A percentile compares a stretch with the other conserved stretches of the same genome.
Evolutionary conservation across 1,140 invertebrate genomes (phyloP).

Genomic region (Drepana arcuata): DNA sequence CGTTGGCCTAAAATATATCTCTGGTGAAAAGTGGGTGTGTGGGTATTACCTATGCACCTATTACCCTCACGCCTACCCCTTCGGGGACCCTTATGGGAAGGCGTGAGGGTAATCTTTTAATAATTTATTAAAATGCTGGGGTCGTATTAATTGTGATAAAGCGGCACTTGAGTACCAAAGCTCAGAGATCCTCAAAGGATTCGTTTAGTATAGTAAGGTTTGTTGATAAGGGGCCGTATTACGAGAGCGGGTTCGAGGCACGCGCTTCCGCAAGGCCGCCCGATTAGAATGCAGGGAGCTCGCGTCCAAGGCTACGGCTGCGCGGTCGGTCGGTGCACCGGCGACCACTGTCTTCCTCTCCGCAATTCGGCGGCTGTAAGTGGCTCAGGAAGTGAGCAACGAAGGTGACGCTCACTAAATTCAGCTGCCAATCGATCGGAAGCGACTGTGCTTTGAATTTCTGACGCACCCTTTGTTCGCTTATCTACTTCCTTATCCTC

Average conservation of each 20-base stretch:
- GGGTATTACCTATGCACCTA: too few relatives aligned
- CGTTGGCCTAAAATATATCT: too few relatives aligned
- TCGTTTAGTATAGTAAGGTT: too few relatives aligned
- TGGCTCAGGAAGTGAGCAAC: constrained; percentile 48
- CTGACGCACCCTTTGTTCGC: constrained; percentile 41
- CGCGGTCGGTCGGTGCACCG: constrained; percentile 59
- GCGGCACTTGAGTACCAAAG: too few relatives aligned
- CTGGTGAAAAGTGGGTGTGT: too few relatives aligned
- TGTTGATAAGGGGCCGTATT: constrained; percentile 41
- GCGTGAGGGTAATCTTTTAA: too few relatives aligned
- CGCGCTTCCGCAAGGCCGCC: constrained; percentile 65
- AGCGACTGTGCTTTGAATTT: constrained; percentile 57
- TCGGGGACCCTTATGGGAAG: too few relatives aligned
- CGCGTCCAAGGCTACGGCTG: constrained; percentile 60
- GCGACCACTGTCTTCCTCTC: constrained; percentile 45
- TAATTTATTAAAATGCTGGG: too few relatives aligned
- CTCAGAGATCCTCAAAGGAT: too few relatives aligned
- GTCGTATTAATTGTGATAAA: too few relatives aligned
- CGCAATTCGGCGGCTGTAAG: constrained; percentile 38
- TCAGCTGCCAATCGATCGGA: constrained; percentile 43
- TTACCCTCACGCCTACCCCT: too few relatives aligned
- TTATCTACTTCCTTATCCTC: constrained; percentile 38
- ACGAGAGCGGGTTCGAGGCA: constrained; percentile 51
- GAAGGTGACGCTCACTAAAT: constrained; percentile 55
- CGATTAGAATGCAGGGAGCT: constrained; percentile 67